Conservation (phyloP, 2,888 invertebrate genomes). For the Scaeva pyrastri region DNA sequence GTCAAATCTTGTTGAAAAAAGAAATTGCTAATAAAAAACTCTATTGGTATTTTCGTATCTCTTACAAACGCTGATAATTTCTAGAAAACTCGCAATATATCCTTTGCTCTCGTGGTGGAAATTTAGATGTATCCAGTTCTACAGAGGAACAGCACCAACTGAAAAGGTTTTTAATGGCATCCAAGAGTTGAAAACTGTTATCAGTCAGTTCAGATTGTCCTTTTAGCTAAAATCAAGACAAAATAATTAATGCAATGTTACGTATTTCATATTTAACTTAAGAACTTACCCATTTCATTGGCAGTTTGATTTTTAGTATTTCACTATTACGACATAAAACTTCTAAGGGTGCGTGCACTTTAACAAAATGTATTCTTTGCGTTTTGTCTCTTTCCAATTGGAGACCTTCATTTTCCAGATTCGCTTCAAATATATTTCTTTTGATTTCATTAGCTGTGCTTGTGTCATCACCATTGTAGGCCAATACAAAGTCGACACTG, state of each 20-base stretch:
- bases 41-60: constrained; percentile 69
- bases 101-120: constrained; percentile 87
- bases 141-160: constrained; percentile 85
- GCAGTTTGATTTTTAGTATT: constrained; percentile 90
- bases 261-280: background rate
- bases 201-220: constrained; percentile 83
- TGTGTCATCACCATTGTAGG: constrained; percentile 85
- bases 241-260: background rate
- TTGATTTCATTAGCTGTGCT: constrained; percentile 82
- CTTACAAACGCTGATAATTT: constrained; percentile 90
- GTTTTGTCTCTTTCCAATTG: constrained; percentile 87
- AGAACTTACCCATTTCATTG: constrained; percentile 87
- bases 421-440: constrained; percentile 86
- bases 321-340: constrained; percentile 90
- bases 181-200: constrained; percentile 83
- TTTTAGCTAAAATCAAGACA: constrained; percentile 79
- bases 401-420: constrained; percentile 87
- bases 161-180: constrained; percentile 84
- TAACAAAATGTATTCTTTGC: constrained; percentile 88
- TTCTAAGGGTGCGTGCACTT: constrained; percentile 90
- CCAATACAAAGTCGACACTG: constrained; percentile 87
- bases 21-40: background rate
- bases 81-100: constrained; percentile 89
- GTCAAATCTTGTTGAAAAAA: constrained; percentile 86
- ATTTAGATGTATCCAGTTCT: constrained; percentile 86